phyloP scores from a whole-genome alignment of 2,888 invertebrate genomes.

The Metellina segmentata region DNA sequence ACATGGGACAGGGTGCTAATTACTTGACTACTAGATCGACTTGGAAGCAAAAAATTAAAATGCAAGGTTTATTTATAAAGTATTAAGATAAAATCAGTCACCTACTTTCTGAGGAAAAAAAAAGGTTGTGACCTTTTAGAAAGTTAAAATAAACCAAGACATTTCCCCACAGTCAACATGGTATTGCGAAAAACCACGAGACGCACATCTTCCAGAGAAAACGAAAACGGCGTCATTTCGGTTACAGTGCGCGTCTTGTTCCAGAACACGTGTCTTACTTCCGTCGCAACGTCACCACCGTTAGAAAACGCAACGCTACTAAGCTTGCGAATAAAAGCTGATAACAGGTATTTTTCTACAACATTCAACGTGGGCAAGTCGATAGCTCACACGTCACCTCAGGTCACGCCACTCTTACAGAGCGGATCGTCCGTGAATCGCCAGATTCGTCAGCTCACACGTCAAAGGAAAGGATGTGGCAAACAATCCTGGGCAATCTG shows the following conservation, averaged over 20 bases:
- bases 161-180: too few relatives aligned
- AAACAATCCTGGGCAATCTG: constrained; percentile 31
- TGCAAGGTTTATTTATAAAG: too few relatives aligned
- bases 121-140: too few relatives aligned
- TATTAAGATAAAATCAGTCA: too few relatives aligned
- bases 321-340: not conserved
- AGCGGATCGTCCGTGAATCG: constrained; percentile 8
- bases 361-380: not conserved
- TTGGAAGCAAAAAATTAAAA: too few relatives aligned
- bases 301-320: not conserved
- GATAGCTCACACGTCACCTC: constrained; percentile 27
- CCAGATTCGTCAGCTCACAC: constrained; percentile 18
- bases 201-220: not conserved
- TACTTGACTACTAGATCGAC: too few relatives aligned
- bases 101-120: too few relatives aligned
- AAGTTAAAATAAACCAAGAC: too few relatives aligned
- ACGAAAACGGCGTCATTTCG: not conserved
- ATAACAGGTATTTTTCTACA: constrained; percentile 25
- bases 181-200: too few relatives aligned
- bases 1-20: too few relatives aligned
- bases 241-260: not conserved
- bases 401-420: constrained; percentile 16
- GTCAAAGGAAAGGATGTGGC: not conserved
- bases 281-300: not conserved
- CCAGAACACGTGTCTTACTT: not conserved